Evolutionary conservation across 2,113 vertebrate genomes (phyloP).

Genomic region (Cynopterus brachyotis): DNA sequence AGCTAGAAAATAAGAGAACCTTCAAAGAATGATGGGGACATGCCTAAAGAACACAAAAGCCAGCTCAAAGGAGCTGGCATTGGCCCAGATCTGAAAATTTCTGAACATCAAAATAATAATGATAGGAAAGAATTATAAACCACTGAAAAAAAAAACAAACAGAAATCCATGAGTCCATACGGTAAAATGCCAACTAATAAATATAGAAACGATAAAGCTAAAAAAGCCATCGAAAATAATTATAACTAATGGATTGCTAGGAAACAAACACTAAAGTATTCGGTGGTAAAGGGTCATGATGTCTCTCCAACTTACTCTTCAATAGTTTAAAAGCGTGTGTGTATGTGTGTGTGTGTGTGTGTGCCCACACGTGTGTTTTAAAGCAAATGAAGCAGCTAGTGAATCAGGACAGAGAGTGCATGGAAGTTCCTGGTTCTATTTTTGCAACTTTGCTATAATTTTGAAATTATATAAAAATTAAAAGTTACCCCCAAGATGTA

Average conservation of each 20-base stretch:
- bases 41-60: background rate
- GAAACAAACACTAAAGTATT: background rate
- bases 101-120: background rate
- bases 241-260: background rate
- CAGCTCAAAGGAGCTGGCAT: background rate
- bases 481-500: background rate
- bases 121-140: slow-evolving; percentile 3
- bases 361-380: background rate
- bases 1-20: background rate
- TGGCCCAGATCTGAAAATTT: background rate
- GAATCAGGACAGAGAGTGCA: background rate
- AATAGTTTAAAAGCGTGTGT: background rate
- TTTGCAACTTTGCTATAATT: background rate
- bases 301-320: background rate
- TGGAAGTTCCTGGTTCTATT: background rate
- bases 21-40: background rate
- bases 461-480: background rate
- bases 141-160: background rate
- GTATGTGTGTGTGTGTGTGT: background rate
- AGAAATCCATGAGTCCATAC: background rate
- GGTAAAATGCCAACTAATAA: slow-evolving; percentile 19
- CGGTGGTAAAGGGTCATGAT: background rate
- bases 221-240: background rate
- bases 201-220: background rate
- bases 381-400: background rate